Evolutionary conservation across 2,113 vertebrate species (phyloP).

Genomic region (Xenus cinereus): DNA sequence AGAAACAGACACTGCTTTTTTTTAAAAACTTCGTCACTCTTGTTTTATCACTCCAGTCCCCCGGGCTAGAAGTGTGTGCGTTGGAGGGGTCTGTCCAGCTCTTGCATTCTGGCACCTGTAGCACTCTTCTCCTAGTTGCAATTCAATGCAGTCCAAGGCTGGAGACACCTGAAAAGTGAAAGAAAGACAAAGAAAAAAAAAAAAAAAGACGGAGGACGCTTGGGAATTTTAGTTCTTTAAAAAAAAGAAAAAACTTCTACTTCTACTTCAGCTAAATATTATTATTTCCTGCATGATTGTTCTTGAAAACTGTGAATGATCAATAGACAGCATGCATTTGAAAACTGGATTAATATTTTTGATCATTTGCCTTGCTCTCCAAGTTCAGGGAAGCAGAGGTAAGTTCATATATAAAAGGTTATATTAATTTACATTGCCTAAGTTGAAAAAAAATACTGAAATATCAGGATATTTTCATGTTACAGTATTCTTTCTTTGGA

Average conservation of each 20-base stretch:
- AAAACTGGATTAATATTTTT: conserved; percentile 75
- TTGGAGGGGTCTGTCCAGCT: background rate
- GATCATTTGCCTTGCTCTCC: conserved; percentile 74
- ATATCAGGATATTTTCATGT: background rate
- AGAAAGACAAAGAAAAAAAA: too few relatives aligned
- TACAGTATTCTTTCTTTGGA: background rate
- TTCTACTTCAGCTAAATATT: conserved; percentile 6
- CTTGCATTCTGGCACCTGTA: background rate
- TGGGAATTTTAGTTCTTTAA: background rate
- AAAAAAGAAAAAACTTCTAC: background rate
- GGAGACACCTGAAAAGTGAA: background rate
- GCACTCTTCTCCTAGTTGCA: background rate
- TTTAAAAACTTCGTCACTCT: conserved; percentile 78
- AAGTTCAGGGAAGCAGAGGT: conserved; percentile 82
- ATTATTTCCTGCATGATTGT: conserved; percentile 17
- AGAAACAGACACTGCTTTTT: conserved; percentile 76
- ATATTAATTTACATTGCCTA: background rate
- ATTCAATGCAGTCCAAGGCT: background rate
- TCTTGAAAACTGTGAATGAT: conserved; percentile 58
- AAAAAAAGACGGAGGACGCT: background rate
- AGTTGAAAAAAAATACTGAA: background rate
- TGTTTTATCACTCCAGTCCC: conserved; percentile 47
- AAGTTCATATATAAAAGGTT: conserved; percentile 49
- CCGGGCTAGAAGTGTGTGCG: background rate
- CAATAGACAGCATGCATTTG: conserved; percentile 77